Evolutionary conservation across 2,888 invertebrate species (phyloP).

Genomic region (Ormyrus labotus): DNA sequence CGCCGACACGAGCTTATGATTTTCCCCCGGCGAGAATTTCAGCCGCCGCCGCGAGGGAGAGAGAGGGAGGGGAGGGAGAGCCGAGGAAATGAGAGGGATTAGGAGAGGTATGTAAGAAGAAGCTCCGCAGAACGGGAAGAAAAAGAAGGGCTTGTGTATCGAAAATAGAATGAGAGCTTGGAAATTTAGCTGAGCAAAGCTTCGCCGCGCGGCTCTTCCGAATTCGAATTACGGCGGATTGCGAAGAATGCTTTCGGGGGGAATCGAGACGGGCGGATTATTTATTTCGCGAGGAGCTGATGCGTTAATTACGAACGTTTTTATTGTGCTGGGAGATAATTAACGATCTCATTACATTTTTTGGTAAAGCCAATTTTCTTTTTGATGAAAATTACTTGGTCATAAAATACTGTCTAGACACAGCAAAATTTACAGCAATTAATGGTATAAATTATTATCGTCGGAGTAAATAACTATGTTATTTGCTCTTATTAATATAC

Average conservation of each 20-base stretch:
- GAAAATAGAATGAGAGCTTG: neutral
- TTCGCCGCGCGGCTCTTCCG: neutral
- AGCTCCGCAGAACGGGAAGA: neutral
- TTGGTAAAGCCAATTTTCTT: too few relatives aligned
- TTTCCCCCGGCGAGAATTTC: conserved; percentile 41
- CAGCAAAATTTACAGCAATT: too few relatives aligned
- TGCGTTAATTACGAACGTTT: too few relatives aligned
- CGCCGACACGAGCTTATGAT: conserved; percentile 53
- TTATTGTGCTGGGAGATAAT: too few relatives aligned
- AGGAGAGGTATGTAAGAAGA: neutral
- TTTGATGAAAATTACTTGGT: too few relatives aligned
- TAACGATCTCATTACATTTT: too few relatives aligned
- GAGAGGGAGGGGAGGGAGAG: neutral
- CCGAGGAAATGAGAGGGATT: neutral
- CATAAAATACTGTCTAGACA: too few relatives aligned
- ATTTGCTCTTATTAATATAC: too few relatives aligned
- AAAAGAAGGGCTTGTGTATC: neutral
- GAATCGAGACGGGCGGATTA: neutral
- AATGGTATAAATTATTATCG: too few relatives aligned
- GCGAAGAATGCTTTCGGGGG: conserved; percentile 2
- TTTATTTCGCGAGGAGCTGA: too few relatives aligned
- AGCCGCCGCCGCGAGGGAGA: neutral
- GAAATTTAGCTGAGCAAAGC: neutral
- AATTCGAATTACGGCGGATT: neutral
- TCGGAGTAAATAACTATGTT: too few relatives aligned